Base-by-base conservation (phyloP, 2,888 invertebrate genomes). In the Lampropteryx suffumata region DNA sequence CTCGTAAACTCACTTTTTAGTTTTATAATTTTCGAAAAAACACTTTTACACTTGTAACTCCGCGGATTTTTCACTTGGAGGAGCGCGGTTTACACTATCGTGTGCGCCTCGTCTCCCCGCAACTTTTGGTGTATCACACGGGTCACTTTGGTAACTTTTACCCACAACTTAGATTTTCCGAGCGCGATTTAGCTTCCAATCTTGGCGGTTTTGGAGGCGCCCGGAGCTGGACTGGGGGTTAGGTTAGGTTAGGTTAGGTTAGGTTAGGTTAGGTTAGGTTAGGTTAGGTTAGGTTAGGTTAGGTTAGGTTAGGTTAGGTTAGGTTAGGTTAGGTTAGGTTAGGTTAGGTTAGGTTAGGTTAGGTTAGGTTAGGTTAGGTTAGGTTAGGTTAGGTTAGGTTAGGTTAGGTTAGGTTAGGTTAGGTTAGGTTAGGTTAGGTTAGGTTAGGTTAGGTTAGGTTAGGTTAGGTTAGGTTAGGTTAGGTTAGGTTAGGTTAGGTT, bases 391-490 rank as follows among this genome's bases (percentile, higher is more conserved):
- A 55, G 53, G 50, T 55, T 50, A 51, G 59, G 55, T 55, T 55
- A 53, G 58, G 55, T 58, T 55, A 55, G 55, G 55, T 58, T 55
- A 53, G 55, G 55, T 58, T 52, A 51, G 58, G 58, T 58, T 58
- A 58, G 55, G 58, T 58, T 58, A 55, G 55, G 56, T 56, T 55
- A 55, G 55, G 58, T 58, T 55, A 55, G 55, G 58, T 59, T 61
- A 61, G 61, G 61, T 61, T 61, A 57, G 55, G 61, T 58, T 55
- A 57, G 57, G 61, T 59, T 61, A 37, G 37, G 37, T 37, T 37
- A 37, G 37, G 37, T 37, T 37, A 37, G 32, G 32, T 32, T 32
- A 32, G 32, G 59, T 61, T 61, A 58, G 61, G 61, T 61, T 61
- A 61, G 58, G 61, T 58, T 58, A 47, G 51, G 55, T 52, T 55